Conservation (phyloP, 1,140 invertebrate species). For the Stratiolaelaps scimitus region DNA sequence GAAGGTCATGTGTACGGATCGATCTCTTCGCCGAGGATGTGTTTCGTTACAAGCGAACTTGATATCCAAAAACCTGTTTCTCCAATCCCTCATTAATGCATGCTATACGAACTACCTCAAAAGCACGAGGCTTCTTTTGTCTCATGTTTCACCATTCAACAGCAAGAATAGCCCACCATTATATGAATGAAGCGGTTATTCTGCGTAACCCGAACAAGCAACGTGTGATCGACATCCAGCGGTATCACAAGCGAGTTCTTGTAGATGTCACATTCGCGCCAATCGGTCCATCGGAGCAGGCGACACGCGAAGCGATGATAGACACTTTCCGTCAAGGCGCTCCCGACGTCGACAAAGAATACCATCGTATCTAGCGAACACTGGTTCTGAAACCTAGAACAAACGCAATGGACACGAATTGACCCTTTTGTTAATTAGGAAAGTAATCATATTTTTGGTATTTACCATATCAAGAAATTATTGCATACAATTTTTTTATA, state of each 20-base stretch:
- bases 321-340: conserved; percentile 14
- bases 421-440: too few species aligned
- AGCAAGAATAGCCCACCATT: conserved; percentile 5
- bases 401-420: background rate
- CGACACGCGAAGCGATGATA: conserved; percentile 15
- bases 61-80: too few species aligned
- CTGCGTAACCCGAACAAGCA: conserved; percentile 16
- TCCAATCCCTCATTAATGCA: too few species aligned
- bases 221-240: conserved; percentile 12
- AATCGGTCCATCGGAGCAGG: conserved; percentile 23
- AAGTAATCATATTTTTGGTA: too few species aligned
- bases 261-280: conserved; percentile 23
- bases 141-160: too few species aligned
- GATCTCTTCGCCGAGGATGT: too few species aligned
- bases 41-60: too few species aligned
- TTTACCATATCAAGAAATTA: too few species aligned
- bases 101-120: too few species aligned
- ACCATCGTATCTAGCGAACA: conserved; percentile 26
- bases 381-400: conserved; percentile 6
- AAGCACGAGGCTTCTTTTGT: too few species aligned
- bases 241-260: conserved; percentile 18
- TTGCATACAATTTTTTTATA: too few species aligned
- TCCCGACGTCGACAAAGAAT: conserved; percentile 18
- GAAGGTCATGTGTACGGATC: too few species aligned
- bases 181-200: conserved; percentile 22